Percentiles rank a stretch among this genome's conserved stretches.
Evolutionary conservation across 37 sponge, comb jelly and placozoan genomes (phyloP).

Genomic region (Cliona cf. orientalis): DNA sequence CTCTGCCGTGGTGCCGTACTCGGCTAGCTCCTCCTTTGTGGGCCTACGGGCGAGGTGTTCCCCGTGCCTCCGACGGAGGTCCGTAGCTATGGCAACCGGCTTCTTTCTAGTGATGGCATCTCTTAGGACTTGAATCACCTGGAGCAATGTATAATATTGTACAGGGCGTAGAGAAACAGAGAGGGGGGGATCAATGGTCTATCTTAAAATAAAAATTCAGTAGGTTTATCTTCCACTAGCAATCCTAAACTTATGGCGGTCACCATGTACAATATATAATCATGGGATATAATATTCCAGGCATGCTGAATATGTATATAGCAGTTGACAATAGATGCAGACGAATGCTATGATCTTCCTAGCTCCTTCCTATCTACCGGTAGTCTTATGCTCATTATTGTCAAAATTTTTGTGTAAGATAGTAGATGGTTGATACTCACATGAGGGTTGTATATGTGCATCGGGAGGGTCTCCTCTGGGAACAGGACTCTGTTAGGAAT

Average conservation of each 20-base stretch:
- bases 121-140: slow-evolving; percentile 60
- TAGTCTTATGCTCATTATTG: neutral
- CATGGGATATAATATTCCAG: no score
- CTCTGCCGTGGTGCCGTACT: slow-evolving; percentile 76
- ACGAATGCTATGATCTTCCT: no score
- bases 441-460: slow-evolving; percentile 73
- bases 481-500: slow-evolving; percentile 70
- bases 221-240: no score
- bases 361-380: no score
- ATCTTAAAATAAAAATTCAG: no score
- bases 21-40: slow-evolving; percentile 58
- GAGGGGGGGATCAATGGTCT: no score
- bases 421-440: slow-evolving; percentile 31
- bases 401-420: neutral
- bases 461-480: slow-evolving; percentile 87
- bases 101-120: slow-evolving; percentile 21
- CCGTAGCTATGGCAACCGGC: slow-evolving; percentile 57
- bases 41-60: neutral
- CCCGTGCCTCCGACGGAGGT: slow-evolving; percentile 17
- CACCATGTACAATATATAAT: no score
- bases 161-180: no score
- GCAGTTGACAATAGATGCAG: no score
- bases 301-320: no score
- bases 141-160: neutral
- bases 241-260: no score